Conservation (phyloP, 64 coral and sea anemone species). For the Montipora cactus region DNA sequence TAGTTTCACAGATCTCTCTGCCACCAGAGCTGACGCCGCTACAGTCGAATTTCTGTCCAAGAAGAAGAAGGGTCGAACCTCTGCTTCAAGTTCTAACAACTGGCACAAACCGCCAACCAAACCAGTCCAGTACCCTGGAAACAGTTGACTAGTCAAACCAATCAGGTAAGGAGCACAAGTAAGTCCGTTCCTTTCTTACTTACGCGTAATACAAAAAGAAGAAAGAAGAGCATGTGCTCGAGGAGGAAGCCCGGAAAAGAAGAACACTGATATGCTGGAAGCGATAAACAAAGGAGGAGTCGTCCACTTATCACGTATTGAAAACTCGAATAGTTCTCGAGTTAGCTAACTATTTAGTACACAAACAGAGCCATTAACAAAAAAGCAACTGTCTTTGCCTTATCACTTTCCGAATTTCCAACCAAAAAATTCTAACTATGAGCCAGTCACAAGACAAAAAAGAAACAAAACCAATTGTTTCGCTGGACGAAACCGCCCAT, state of each 20-base stretch:
- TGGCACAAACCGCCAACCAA: neutral
- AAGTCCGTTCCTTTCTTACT: neutral
- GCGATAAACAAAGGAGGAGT: neutral
- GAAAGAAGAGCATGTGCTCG: no score
- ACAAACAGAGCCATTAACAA: neutral
- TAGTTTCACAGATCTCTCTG: conserved; percentile 4
- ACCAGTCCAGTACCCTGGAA: neutral
- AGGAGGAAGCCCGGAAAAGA: neutral
- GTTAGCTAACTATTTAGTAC: neutral
- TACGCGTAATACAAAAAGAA: neutral
- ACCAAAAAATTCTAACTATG: neutral
- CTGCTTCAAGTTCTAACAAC: neutral
- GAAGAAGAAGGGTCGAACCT: neutral
- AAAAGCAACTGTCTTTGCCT: neutral
- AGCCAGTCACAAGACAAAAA: neutral
- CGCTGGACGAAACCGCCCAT: conserved; percentile 23
- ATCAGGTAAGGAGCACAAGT: neutral
- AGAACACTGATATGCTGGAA: conserved; percentile 6
- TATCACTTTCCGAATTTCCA: neutral
- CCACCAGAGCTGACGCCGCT: conserved; percentile 20
- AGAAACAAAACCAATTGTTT: neutral
- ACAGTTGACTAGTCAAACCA: neutral
- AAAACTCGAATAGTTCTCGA: neutral
- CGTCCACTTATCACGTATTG: neutral
- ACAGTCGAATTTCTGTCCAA: conserved; percentile 1